Evolutionary conservation across 1,140 invertebrate genomes (phyloP).

Genomic region (Amyelois transitella): DNA sequence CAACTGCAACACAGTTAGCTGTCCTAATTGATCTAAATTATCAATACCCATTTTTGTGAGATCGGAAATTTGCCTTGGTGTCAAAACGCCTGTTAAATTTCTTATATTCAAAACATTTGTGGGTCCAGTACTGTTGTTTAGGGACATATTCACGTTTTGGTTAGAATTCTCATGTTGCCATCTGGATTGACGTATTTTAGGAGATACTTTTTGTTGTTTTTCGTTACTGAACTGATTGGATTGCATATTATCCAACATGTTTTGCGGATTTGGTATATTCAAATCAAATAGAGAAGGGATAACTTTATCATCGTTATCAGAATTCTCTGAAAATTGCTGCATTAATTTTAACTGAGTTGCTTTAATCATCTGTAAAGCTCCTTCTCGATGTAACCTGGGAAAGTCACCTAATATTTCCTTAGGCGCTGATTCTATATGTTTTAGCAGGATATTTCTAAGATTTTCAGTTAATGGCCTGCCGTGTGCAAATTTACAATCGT

Average conservation of each 20-base stretch:
- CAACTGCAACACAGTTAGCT: conserved; percentile 75
- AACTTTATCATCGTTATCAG: conserved; percentile 52
- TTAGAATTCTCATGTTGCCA: conserved; percentile 73
- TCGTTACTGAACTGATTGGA: conserved; percentile 47
- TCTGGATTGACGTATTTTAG: conserved; percentile 77
- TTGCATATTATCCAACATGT: conserved; percentile 34
- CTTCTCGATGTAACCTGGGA: conserved; percentile 84
- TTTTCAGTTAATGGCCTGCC: conserved; percentile 85
- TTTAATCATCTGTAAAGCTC: conserved; percentile 82
- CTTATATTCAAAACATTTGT: conserved; percentile 71
- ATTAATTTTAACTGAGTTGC: conserved; percentile 80
- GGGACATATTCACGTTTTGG: conserved; percentile 52
- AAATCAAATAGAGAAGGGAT: conserved; percentile 77
- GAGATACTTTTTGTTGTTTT: conserved; percentile 61
- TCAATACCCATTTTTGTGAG: conserved; percentile 75
- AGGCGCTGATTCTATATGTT: conserved; percentile 92
- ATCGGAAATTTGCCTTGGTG: conserved; percentile 74
- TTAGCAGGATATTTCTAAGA: conserved; percentile 80
- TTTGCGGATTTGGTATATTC: conserved; percentile 70
- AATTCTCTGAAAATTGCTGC: conserved; percentile 69
- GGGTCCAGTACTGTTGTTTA: conserved; percentile 34
- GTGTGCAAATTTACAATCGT: conserved; percentile 95
- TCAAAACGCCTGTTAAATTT: conserved; percentile 75
- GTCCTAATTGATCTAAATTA: conserved; percentile 75
- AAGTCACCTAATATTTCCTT: conserved; percentile 93